These are phyloP conservation scores for Thelaira solivaga DNA, from an alignment of 2,888 invertebrate species.

Conservation along the genomic window DNA sequence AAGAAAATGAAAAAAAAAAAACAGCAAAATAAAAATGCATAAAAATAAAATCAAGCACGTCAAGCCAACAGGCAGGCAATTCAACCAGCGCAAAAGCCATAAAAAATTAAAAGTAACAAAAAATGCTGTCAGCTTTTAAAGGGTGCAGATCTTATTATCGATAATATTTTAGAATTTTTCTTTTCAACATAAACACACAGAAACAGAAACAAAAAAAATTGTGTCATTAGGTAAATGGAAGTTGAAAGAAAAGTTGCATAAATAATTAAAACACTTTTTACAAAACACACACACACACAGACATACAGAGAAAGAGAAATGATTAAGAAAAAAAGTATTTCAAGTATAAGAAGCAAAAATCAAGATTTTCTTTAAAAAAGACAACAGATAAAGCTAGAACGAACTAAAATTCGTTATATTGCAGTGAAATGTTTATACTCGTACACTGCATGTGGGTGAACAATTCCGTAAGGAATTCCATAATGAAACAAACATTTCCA, in stretches of 20 bases:
- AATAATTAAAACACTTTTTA: no score
- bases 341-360: background rate
- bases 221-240: conserved; percentile 59
- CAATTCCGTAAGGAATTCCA: no score
- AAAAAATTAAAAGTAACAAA: background rate
- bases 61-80: conserved; percentile 1
- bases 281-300: no score
- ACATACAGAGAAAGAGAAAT: no score
- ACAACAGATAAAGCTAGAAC: no score
- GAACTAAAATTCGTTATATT: no score
- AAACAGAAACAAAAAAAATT: conserved; percentile 37
- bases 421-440: no score
- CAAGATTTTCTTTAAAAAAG: conserved; percentile 29
- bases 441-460: no score
- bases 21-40: conserved; percentile 9
- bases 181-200: background rate
- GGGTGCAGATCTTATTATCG: conserved; percentile 58
- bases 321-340: no score
- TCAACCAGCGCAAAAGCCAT: background rate
- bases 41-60: conserved; percentile 24
- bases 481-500: no score
- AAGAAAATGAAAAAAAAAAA: conserved; percentile 9
- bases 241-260: conserved; percentile 12
- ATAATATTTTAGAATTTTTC: conserved; percentile 43
- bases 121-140: conserved; percentile 15